Conservation (phyloP, 2,797 vertebrate genomes). For the Kryptopterus vitreolus region DNA sequence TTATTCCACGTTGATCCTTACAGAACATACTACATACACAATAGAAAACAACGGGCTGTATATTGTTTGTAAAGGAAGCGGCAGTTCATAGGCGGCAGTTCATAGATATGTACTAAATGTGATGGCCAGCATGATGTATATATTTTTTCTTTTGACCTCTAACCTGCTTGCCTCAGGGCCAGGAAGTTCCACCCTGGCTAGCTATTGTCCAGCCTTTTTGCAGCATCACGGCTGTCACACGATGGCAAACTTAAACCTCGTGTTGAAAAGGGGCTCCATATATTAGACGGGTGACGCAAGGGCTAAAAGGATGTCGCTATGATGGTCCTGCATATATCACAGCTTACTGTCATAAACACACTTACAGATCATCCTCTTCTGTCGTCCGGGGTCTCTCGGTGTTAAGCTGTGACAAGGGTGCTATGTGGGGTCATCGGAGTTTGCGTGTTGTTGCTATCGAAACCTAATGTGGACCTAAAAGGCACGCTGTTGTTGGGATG, state of each 20-base stretch:
- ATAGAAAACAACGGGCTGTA: not conserved
- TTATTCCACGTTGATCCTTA: not conserved
- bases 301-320: conserved; percentile 31
- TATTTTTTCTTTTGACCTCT: conserved; percentile 63
- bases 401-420: conserved; percentile 11
- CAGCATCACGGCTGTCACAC: conserved; percentile 61
- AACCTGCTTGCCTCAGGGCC: conserved; percentile 69
- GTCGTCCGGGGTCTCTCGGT: conserved; percentile 33
- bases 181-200: conserved; percentile 78
- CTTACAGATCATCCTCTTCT: conserved; percentile 41
- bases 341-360: conserved; percentile 36
- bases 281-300: conserved; percentile 29
- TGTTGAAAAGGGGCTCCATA: conserved; percentile 41
- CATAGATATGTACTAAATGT: conserved; percentile 40
- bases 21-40: not conserved
- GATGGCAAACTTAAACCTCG: conserved; percentile 46
- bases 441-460: conserved; percentile 29
- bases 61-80: conserved; percentile 34
- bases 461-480: not conserved
- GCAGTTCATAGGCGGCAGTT: conserved; percentile 39
- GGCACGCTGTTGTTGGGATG: conserved; percentile 49
- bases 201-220: conserved; percentile 71
- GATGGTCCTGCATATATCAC: conserved; percentile 11
- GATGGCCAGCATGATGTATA: conserved; percentile 54
- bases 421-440: conserved; percentile 44